Evolutionary conservation across 2,888 invertebrate species (phyloP).

Genomic region (Agrotis ipsilon): DNA sequence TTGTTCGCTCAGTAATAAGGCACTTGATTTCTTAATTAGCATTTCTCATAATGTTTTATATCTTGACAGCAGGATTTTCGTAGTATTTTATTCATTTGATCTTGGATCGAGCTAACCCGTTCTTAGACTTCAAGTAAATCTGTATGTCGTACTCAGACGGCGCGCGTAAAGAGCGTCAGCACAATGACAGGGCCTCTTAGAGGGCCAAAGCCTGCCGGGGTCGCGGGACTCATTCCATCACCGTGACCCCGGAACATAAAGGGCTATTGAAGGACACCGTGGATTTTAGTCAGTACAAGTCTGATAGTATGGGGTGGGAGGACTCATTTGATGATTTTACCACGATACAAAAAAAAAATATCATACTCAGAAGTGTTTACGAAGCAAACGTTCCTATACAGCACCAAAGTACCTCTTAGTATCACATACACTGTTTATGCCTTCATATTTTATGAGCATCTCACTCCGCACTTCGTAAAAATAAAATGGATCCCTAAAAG

Average conservation of each 20-base stretch:
- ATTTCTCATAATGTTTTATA: conserved; percentile 21
- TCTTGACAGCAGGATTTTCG: not conserved
- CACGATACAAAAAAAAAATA: no score
- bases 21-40: conserved; percentile 18
- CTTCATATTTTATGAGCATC: conserved; percentile 50
- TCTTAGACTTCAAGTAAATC: not conserved
- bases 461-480: conserved; percentile 47
- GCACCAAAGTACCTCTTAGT: conserved; percentile 18
- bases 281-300: no score
- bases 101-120: not conserved
- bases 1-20: conserved; percentile 13
- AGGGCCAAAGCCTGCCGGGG: no score
- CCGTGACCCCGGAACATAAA: no score
- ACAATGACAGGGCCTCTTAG: no score
- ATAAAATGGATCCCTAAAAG: conserved; percentile 47
- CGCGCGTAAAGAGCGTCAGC: no score
- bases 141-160: not conserved
- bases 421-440: conserved; percentile 24
- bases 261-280: no score
- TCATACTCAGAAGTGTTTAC: conserved; percentile 11
- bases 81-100: not conserved
- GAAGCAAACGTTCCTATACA: conserved; percentile 26
- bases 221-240: no score
- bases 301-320: no score
- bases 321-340: no score